A percentile compares a stretch with the other conserved stretches of the same genome.
Evolutionary conservation across 1,140 invertebrate species (phyloP).

Genomic region (Euwallacea similis): DNA sequence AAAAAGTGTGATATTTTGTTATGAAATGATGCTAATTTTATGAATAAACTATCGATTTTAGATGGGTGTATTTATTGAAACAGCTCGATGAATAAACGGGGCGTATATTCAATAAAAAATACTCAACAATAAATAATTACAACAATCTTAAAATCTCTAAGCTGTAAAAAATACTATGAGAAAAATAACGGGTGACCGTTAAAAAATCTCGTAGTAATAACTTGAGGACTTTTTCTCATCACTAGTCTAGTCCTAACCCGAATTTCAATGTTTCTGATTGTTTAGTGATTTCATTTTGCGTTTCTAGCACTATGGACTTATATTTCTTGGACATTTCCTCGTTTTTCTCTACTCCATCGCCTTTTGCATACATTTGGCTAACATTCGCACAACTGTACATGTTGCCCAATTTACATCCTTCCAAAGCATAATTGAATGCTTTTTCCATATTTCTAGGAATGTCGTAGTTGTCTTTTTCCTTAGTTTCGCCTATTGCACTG

Average conservation of each 20-base stretch:
- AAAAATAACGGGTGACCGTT: neutral
- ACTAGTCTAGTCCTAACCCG: slow-evolving; percentile 61
- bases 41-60: slow-evolving; percentile 5
- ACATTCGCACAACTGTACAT: slow-evolving; percentile 85
- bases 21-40: slow-evolving; percentile 9
- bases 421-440: slow-evolving; percentile 73
- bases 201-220: too few relatives aligned
- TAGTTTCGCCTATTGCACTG: slow-evolving; percentile 51
- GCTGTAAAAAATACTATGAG: neutral
- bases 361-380: slow-evolving; percentile 77
- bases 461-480: slow-evolving; percentile 53
- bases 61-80: too few relatives aligned
- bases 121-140: slow-evolving; percentile 27
- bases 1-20: slow-evolving; percentile 26
- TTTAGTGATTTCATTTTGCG: slow-evolving; percentile 68
- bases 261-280: slow-evolving; percentile 64
- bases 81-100: neutral
- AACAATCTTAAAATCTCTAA: slow-evolving; percentile 7
- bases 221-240: neutral
- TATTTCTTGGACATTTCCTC: slow-evolving; percentile 69
- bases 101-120: slow-evolving; percentile 12
- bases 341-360: slow-evolving; percentile 72
- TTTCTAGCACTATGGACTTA: slow-evolving; percentile 67
- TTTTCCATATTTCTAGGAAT: slow-evolving; percentile 72
- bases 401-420: slow-evolving; percentile 78